Base-by-base conservation (phyloP, 1,140 invertebrate genomes). In the Lucilia sericata region DNA sequence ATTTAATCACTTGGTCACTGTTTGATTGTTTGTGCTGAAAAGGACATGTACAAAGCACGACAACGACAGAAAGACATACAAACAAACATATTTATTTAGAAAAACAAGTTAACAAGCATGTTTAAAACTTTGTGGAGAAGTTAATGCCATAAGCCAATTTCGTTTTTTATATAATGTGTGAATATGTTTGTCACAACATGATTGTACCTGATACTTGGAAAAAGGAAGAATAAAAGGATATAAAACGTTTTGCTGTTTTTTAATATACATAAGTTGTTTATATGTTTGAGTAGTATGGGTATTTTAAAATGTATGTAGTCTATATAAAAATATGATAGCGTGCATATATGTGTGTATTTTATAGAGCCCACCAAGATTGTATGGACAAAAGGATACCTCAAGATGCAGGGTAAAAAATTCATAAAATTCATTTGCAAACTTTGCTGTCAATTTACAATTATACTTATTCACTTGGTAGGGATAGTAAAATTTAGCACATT, bases 71-170 rank as follows among this genome's bases (percentile, higher is more conserved):
- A 7, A 42, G 0, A 7, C 10, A 42, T 42, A 42, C 5, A 8
- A 10, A 42, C 51, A 5, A 55, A 55, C 51, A 30, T 3, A 30
- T 30, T 30, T 30, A 30, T 30, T 55, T n/a, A 55, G 12, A 14
- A 55, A 55, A 14, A 14, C 1, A 17, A 55, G 7, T 4, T 55
- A n/a, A 14, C 19, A 80, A 17, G 19, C 9, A 13, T 80, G 30
- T 80, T 42, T 42, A 19, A 14, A 19, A 36, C 36, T 78, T 78
- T 42, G 47, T 80, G 42, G 21, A 80, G 30, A 76, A 17, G 34
- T 76, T 76, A 76, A 76, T 76, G 34, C 74, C 74, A 47, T 76
- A 36, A 76, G 74, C 74, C 74, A 76, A 42, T 76, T 42, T 76
- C 5, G 3, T 8, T 42, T 42, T 42, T 42, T 8, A 42, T 42